A percentile compares a stretch with the other conserved stretches of the same genome.
phyloP scores from a whole-genome alignment of 2,888 invertebrate genomes.

The Dynastes hyllus region DNA sequence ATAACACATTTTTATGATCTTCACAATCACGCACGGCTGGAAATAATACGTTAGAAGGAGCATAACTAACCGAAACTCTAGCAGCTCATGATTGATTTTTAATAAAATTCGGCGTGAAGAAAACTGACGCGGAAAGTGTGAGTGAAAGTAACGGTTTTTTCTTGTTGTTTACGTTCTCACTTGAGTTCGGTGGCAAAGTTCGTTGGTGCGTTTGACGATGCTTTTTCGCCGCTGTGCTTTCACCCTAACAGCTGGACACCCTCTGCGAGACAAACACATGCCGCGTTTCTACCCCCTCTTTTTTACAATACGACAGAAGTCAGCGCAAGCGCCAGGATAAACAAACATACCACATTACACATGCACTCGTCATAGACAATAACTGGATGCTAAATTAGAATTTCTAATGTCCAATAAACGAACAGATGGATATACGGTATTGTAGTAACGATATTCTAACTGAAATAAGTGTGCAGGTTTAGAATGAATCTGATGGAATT shows the following conservation, averaged over 20 bases:
- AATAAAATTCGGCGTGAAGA: conserved; percentile 32
- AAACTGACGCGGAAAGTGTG: conserved; percentile 1
- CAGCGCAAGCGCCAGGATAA: conserved; percentile 54
- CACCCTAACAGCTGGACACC: conserved; percentile 57
- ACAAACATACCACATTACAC: conserved; percentile 36
- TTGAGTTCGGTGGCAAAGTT: background rate
- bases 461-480: too few species aligned
- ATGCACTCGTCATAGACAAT: conserved; percentile 34
- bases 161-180: conserved; percentile 32
- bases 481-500: too few species aligned
- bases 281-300: conserved; percentile 57
- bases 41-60: conserved; percentile 19
- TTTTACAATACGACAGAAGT: conserved; percentile 48
- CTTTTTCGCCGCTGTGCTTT: conserved; percentile 45
- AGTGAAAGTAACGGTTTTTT: conserved; percentile 2
- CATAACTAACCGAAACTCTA: background rate
- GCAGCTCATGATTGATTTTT: conserved; percentile 34
- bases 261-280: conserved; percentile 59
- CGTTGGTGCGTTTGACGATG: background rate
- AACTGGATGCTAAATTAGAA: conserved; percentile 41
- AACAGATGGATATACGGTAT: too few species aligned
- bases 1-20: conserved; percentile 45
- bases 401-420: conserved; percentile 39
- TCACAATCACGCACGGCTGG: conserved; percentile 45
- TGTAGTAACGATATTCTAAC: too few species aligned